phyloP scores from a whole-genome alignment of 2,888 invertebrate genomes.

The Oeneis ivallda region DNA sequence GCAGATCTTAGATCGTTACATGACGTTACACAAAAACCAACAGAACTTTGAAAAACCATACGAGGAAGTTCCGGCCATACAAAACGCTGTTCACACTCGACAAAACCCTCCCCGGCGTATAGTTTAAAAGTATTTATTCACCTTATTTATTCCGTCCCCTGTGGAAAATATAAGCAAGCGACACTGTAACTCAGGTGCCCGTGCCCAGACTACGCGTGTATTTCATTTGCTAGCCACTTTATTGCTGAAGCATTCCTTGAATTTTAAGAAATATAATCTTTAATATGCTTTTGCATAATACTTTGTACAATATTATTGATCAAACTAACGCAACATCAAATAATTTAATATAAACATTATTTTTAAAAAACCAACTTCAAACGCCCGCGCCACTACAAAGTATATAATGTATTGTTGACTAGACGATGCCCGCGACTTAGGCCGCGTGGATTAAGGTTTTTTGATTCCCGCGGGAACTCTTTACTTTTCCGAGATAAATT shows the following conservation, averaged over 20 bases:
- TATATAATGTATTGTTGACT: no score
- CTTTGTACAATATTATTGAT: no score
- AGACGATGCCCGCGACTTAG: no score
- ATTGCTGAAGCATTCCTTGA: slow-evolving; percentile 16
- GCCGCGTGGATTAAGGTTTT: no score
- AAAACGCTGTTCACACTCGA: slow-evolving; percentile 1
- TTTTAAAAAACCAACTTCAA: no score
- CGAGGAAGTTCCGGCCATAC: not conserved
- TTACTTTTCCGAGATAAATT: no score
- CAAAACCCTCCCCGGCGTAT: slow-evolving; percentile 15
- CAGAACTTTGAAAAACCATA: not conserved
- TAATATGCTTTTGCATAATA: no score
- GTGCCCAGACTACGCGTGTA: slow-evolving; percentile 57
- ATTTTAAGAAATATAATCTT: not conserved
- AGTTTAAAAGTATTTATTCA: slow-evolving; percentile 20
- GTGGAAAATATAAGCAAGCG: slow-evolving; percentile 52
- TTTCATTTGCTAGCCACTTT: slow-evolving; percentile 56
- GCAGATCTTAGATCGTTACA: no score
- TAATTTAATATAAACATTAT: no score
- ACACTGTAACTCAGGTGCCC: slow-evolving; percentile 67
- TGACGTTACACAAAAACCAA: not conserved
- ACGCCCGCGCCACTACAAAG: no score
- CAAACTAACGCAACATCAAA: no score
- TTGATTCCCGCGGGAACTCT: no score
- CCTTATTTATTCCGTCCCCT: slow-evolving; percentile 22